Conservation (phyloP, 2,888 invertebrate species). For the Drosophila tanythrix region DNA sequence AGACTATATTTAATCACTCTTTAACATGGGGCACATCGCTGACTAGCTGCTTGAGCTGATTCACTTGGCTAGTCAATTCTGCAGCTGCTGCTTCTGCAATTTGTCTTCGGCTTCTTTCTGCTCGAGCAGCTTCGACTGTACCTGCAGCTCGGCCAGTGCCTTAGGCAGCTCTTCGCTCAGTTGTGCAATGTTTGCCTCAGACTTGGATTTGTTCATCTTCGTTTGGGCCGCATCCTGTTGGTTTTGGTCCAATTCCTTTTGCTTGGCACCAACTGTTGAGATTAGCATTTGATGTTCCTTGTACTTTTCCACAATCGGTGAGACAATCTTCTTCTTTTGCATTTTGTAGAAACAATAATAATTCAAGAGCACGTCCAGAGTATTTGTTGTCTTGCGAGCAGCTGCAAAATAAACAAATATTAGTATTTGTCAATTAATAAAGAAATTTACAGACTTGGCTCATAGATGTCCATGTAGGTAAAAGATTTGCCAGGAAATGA, state of each 20-base stretch:
- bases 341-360: conserved; percentile 81
- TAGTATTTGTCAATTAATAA: neutral
- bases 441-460: conserved; percentile 69
- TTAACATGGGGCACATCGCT: conserved; percentile 62
- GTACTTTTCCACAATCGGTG: conserved; percentile 57
- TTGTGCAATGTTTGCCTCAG: conserved; percentile 47
- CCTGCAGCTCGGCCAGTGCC: conserved; percentile 37
- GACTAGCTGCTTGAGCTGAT: conserved; percentile 55
- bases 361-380: conserved; percentile 78
- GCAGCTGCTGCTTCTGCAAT: conserved; percentile 26
- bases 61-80: conserved; percentile 51
- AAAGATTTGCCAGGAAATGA: conserved; percentile 79
- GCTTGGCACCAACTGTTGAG: conserved; percentile 47
- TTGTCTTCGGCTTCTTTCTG: conserved; percentile 51
- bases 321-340: conserved; percentile 76
- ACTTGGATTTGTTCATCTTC: conserved; percentile 37
- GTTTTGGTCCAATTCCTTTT: conserved; percentile 54
- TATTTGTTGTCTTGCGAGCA: conserved; percentile 77
- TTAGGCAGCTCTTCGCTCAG: conserved; percentile 34
- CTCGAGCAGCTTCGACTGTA: conserved; percentile 41
- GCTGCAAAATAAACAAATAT: conserved; percentile 47
- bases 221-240: conserved; percentile 46
- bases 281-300: conserved; percentile 54
- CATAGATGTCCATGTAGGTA: conserved; percentile 74
- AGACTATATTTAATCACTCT: conserved; percentile 37